Evolutionary conservation across 2,113 vertebrate species (phyloP).

Genomic region (Coptodon rendalli): DNA sequence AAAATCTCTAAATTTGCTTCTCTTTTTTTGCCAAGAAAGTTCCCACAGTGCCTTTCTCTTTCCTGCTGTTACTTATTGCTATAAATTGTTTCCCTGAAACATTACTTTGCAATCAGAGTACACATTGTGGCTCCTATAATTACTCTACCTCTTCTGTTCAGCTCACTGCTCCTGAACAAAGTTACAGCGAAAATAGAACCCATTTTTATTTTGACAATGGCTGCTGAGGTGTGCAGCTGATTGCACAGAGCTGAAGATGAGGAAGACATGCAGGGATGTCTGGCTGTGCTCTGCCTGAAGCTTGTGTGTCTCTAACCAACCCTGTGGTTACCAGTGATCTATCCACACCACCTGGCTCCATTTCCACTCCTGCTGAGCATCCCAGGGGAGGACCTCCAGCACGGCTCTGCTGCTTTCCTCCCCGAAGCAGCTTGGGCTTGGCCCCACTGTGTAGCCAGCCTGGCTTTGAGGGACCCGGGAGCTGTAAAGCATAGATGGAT

Average conservation of each 20-base stretch:
- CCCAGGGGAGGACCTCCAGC: conserved; percentile 27
- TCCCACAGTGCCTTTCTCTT: neutral
- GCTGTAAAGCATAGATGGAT: conserved; percentile 42
- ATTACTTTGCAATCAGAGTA: conserved; percentile 48
- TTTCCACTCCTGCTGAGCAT: conserved; percentile 25
- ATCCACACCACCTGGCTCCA: conserved; percentile 46
- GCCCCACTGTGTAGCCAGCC: conserved; percentile 11
- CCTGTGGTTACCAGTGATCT: conserved; percentile 47
- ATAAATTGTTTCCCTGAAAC: conserved; percentile 25
- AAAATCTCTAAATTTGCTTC: neutral
- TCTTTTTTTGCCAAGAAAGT: neutral
- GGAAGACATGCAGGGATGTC: neutral
- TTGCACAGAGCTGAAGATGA: conserved; percentile 7
- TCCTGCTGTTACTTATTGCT: conserved; percentile 1
- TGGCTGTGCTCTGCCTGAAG: conserved; percentile 21
- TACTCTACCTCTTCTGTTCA: conserved; percentile 43
- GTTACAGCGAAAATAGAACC: conserved; percentile 30
- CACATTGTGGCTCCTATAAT: conserved; percentile 46
- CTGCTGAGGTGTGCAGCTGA: conserved; percentile 38
- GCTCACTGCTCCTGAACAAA: conserved; percentile 49
- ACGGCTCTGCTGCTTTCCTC: conserved; percentile 9
- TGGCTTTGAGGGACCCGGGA: conserved; percentile 14
- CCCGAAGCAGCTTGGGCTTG: conserved; percentile 3
- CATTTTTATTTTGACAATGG: conserved; percentile 39
- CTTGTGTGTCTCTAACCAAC: neutral